Conservation (phyloP, 2,113 vertebrate species). For the Anarrhichthys ocellatus region DNA sequence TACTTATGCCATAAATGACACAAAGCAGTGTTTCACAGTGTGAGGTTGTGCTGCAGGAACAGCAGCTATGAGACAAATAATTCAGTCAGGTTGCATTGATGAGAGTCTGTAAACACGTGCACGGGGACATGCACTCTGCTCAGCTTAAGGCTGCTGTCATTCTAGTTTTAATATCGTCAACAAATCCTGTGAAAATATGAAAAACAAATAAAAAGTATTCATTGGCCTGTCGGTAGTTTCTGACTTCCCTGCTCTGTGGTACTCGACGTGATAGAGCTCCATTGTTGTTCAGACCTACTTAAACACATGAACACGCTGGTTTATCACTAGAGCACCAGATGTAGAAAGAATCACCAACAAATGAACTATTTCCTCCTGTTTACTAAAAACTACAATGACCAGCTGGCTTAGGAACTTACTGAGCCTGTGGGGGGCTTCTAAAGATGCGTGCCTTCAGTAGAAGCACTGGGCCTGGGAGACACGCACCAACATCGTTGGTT, state of each 20-base stretch:
- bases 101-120: not conserved
- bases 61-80: not conserved
- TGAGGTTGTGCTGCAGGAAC: not conserved
- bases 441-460: not conserved
- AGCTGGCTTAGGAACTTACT: not conserved
- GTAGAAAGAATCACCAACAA: not conserved
- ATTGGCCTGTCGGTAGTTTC: not conserved
- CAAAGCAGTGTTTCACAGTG: conserved; percentile 18
- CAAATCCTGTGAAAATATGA: not conserved
- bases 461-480: not conserved
- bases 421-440: not conserved
- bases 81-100: not conserved
- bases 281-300: too few species aligned
- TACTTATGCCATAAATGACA: not conserved
- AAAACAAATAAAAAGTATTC: not conserved
- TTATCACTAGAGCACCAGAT: too few species aligned
- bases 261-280: not conserved
- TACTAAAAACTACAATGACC: not conserved
- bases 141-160: not conserved
- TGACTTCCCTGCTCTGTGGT: not conserved
- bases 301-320: too few species aligned
- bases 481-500: not conserved
- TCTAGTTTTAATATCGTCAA: not conserved
- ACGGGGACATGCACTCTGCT: not conserved
- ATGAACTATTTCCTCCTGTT: not conserved